Percentiles rank a stretch among this genome's conserved stretches.
These are phyloP conservation scores for Thereva nobilitata DNA, from an alignment of 2,888 invertebrate genomes.

Conservation along the genomic window DNA sequence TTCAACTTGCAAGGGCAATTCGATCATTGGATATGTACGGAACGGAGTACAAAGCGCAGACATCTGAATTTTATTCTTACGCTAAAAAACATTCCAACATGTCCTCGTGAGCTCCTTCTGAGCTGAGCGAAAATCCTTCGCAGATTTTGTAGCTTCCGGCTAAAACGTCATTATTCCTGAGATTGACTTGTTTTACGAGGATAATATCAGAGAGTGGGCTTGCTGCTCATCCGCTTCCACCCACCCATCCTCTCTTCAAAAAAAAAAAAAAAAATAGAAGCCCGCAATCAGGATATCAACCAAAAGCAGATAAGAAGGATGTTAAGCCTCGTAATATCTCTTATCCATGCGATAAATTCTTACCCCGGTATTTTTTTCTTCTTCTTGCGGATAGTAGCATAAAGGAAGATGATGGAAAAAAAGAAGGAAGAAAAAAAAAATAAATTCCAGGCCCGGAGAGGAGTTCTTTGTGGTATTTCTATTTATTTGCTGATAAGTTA, in stretches of 20 bases:
- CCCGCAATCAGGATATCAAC: conserved; percentile 24
- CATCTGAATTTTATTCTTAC: too few relatives aligned
- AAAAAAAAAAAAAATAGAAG: background rate
- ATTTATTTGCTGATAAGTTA: conserved; percentile 32
- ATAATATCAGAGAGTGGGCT: conserved; percentile 37
- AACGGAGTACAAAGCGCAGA: too few relatives aligned
- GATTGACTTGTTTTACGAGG: conserved; percentile 41
- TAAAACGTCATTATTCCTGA: conserved; percentile 38
- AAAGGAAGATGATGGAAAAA: background rate
- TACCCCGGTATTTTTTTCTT: background rate
- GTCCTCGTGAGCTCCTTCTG: conserved; percentile 15
- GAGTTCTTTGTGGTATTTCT: conserved; percentile 17
- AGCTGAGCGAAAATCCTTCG: conserved; percentile 10
- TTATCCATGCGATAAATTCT: conserved; percentile 18
- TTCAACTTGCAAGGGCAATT: too few relatives aligned
- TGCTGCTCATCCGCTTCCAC: conserved; percentile 10
- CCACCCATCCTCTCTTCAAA: conserved; percentile 1
- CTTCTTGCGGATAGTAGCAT: background rate
- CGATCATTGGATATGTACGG: too few relatives aligned
- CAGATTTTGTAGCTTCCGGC: conserved; percentile 31
- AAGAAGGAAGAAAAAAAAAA: background rate
- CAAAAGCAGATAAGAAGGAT: conserved; percentile 25
- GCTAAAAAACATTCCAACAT: conserved; percentile 1
- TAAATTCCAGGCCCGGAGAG: too few relatives aligned
- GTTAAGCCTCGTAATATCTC: conserved; percentile 32